Base-by-base conservation (phyloP, 2,113 vertebrate species). In the Oryzias javanicus region DNA sequence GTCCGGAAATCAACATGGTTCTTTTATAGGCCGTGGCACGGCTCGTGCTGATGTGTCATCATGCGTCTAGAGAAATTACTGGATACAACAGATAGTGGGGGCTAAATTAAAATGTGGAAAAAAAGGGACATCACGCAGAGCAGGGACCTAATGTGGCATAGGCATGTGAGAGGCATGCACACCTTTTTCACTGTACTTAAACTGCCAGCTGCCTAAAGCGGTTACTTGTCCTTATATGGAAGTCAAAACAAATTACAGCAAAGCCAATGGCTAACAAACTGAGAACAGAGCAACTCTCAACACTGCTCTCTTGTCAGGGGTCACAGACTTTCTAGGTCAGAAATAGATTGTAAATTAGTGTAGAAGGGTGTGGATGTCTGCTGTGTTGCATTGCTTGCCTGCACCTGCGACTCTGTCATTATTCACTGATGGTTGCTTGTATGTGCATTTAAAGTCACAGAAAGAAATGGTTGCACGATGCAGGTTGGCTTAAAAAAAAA, bases 71-170 rank as follows among this genome's bases (percentile, higher is more conserved):
- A 78, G 35, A 78, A 78, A 80, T 84, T 60, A 76, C 77, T 72
- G 64, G 55, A 76, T 80, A 61, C 67, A 81, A 61, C 69, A 54
- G 64, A 80, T 69, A 74, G 72, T 82, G 58, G 2, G 44, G 56
- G 64, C 70, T 67, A 82, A 78, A 82, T 81, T 81, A 79, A 81
- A 82, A 72, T 10, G 68, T 68, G 79, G 71, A 75, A 72, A 76
- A 76, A 80, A 67, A 29, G 7, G 35, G 59, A 62, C 62, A 64
- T 72, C 62, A 60, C 19, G 72, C 70, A 57, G 73, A 51, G 67
- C 63, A 20, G 44, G 55, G 58, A 61, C 71, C 64, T 79, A 72
- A 69, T 77, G 76, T 64, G 71, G 20, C 69, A 60, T 61, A 76
- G 64, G 68, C 80, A 76, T 76, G 78, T 82, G 70, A 73, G 67